Conservation (phyloP, 2,113 vertebrate genomes). For the Alectura lathami region DNA sequence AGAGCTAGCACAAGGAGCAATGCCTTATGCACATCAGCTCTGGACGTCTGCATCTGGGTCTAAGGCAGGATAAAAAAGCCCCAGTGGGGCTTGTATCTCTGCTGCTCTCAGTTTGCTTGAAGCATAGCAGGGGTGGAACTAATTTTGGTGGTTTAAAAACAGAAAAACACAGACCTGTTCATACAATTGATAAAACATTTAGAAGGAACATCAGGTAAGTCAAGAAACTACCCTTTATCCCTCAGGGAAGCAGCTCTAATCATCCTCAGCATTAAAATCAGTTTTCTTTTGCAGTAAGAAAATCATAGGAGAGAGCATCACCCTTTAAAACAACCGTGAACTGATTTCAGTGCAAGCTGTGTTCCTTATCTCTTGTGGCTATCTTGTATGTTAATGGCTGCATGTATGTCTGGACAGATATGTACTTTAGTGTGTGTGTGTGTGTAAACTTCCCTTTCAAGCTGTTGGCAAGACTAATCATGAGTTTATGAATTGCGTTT, state of each 20-base stretch:
- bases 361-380: not conserved
- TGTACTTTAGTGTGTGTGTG: rapidly evolving
- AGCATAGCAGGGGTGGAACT: not conserved
- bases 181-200: not conserved
- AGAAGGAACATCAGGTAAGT: not conserved
- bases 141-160: not conserved
- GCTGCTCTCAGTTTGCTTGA: not conserved
- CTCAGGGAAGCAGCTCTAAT: not conserved
- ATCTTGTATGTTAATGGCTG: not conserved
- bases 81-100: not conserved
- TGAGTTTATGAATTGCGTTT: not conserved
- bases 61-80: not conserved
- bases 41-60: rapidly evolving
- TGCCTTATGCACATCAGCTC: not conserved
- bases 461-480: not conserved
- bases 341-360: not conserved
- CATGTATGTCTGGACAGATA: not conserved
- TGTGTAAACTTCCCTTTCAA: not conserved
- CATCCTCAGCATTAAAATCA: not conserved
- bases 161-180: not conserved
- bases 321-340: not conserved
- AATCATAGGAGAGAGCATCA: not conserved
- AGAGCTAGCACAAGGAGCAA: not conserved
- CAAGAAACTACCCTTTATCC: not conserved
- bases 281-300: not conserved